Conservation (phyloP, 2,797 vertebrate genomes). For the Syngnathus rostellatus region DNA sequence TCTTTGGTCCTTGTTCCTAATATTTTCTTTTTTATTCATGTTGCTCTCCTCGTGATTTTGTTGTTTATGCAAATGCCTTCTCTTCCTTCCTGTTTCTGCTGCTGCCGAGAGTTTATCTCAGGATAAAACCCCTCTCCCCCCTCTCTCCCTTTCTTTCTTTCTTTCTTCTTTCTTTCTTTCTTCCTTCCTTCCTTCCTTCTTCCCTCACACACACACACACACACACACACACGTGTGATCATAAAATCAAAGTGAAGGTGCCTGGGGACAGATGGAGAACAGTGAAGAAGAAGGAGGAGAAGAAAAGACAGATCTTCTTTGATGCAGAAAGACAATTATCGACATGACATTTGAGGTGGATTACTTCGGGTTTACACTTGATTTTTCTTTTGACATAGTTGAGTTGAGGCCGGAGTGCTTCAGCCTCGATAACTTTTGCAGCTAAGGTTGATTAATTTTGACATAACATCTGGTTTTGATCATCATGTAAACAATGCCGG, state of each 20-base stretch:
- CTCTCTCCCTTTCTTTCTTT: not conserved
- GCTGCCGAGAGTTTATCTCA: conserved; percentile 51
- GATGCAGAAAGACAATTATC: conserved; percentile 7
- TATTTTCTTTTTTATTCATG: not conserved
- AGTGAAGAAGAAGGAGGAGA: conserved; percentile 20
- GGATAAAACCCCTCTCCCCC: conserved; percentile 41
- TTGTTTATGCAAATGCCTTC: conserved; percentile 12
- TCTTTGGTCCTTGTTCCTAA: not conserved
- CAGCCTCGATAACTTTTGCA: not conserved
- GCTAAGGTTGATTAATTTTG: not conserved
- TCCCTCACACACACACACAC: not conserved
- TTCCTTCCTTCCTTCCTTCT: not conserved
- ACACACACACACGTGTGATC: conserved; percentile 32
- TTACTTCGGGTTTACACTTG: not conserved
- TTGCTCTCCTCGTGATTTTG: not conserved
- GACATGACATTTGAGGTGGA: conserved; percentile 16
- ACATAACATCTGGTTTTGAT: not conserved
- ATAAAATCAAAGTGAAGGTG: conserved; percentile 40
- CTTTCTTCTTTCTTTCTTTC: too few species aligned
- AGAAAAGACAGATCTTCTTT: conserved; percentile 29
- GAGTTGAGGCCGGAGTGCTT: not conserved
- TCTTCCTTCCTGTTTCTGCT: conserved; percentile 23
- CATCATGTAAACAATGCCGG: not conserved
- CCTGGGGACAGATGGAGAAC: conserved; percentile 56
- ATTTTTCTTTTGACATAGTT: not conserved